These are phyloP conservation scores for Macrochelys suwanniensis DNA, from an alignment of 2,797 vertebrate genomes.

Conservation along the genomic window DNA sequence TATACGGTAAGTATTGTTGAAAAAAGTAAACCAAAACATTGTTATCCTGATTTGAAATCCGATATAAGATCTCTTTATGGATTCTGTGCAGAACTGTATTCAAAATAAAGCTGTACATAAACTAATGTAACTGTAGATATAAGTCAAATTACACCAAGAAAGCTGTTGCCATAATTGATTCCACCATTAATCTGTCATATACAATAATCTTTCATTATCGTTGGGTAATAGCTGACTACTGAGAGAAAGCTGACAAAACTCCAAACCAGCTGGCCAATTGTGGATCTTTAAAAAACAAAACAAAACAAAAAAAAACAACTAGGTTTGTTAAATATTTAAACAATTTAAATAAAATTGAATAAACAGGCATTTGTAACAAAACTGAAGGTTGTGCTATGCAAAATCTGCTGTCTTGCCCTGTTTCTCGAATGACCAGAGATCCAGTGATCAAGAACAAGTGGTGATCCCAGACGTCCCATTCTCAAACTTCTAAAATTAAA, in stretches of 20 bases:
- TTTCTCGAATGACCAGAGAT: neutral
- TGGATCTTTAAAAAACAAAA: neutral
- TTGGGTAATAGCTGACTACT: neutral
- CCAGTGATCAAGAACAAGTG: accelerated
- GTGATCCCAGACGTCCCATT: accelerated
- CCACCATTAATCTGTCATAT: neutral
- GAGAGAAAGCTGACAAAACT: neutral
- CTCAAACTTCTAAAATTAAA: neutral
- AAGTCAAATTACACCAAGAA: neutral
- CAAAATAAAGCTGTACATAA: neutral
- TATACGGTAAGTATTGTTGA: neutral
- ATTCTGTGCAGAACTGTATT: neutral
- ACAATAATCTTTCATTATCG: neutral
- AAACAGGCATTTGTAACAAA: neutral
- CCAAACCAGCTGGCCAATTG: neutral
- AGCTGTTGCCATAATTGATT: neutral
- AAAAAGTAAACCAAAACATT: neutral
- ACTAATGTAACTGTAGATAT: neutral
- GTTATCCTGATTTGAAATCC: neutral
- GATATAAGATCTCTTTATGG: neutral
- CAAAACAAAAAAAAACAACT: no score
- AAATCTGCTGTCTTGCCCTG: neutral
- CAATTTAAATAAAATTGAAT: neutral
- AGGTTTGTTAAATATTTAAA: neutral
- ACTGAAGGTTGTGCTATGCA: neutral